Conservation (phyloP, 2,113 vertebrate species). For the Saimiri boliviensis region DNA sequence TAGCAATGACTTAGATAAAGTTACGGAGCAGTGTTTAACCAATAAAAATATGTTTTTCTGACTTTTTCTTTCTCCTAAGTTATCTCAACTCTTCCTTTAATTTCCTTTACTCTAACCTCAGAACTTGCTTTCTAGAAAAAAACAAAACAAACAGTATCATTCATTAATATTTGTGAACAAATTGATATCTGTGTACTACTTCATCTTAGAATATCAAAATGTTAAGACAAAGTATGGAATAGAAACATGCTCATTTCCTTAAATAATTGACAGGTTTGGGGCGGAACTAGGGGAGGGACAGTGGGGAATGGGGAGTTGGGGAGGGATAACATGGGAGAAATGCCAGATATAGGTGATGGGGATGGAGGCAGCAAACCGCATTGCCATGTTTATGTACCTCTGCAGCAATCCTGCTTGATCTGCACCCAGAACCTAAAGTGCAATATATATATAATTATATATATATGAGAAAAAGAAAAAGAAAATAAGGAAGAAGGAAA, state of each 20-base stretch:
- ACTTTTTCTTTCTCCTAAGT: neutral
- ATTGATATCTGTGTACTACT: neutral
- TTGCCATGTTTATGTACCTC: too few relatives aligned
- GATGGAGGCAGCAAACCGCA: too few relatives aligned
- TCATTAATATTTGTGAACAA: neutral
- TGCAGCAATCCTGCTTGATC: too few relatives aligned
- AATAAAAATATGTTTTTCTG: neutral
- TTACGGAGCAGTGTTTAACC: neutral
- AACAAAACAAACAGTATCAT: neutral
- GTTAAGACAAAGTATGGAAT: neutral
- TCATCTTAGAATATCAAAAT: neutral
- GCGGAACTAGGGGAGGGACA: too few relatives aligned
- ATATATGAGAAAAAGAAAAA: too few relatives aligned
- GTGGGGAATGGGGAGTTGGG: too few relatives aligned
- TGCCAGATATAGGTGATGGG: too few relatives aligned
- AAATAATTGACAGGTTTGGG: neutral
- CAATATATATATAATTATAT: too few relatives aligned
- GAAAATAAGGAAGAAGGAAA: too few relatives aligned
- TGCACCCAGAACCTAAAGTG: too few relatives aligned
- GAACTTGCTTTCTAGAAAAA: neutral
- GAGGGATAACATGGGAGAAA: too few relatives aligned
- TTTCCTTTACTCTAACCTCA: neutral
- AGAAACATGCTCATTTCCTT: neutral
- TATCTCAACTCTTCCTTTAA: neutral
- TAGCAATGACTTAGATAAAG: neutral